Base-by-base conservation (phyloP, 2,113 vertebrate genomes). In the Corynorhinus townsendii region DNA sequence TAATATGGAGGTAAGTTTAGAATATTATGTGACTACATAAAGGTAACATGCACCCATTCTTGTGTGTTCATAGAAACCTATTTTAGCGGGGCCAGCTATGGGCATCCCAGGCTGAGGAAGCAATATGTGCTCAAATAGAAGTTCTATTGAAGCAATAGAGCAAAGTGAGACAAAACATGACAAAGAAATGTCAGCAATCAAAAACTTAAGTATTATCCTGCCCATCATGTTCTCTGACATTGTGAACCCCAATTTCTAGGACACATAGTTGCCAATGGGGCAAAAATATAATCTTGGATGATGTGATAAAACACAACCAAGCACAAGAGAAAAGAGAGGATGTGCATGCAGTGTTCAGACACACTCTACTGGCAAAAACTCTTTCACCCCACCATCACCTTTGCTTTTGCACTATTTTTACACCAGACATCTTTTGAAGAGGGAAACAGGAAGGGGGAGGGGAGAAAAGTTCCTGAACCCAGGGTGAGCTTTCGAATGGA, bases 191-290 rank as follows among this genome's bases (percentile, higher is more conserved):
- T 71, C 66, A 76, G 71, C 2, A 22, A 86, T 89, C 56, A 95
- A 93, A 96, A 86, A 76, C 49, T 2, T 33, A 92, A 47, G 93
- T 84, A 90, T 89, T 93, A 76, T 95, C 75, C 80, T 89, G 75
- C 54, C 56, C 95, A 87, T 89, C 80, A 93, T 62, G 83, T 84
- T 89, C 84, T 80, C 62, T 96, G 95, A 96, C 91, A 95, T 68
- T 71, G 80, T 76, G 84, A 94, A 91, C 92, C 72, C 40, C 15
- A 7, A 95, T 93, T 89, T 97, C 91, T 96, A 83, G 83, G 87
- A 72, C 64, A 89, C n/a, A 43, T 14, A 68, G 75, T 64, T 71
- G 82, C 68, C 93, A 89, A n/a, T 87, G 92, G 94, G 43, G 81
- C 83, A 95, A 93, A 97, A 96, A 91, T 76, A 93, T 35, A 92